Evolutionary conservation across 2,797 vertebrate species (phyloP), one percentile per base, ranked within the genome.

Genomic region (Danio aesculapii): DNA sequence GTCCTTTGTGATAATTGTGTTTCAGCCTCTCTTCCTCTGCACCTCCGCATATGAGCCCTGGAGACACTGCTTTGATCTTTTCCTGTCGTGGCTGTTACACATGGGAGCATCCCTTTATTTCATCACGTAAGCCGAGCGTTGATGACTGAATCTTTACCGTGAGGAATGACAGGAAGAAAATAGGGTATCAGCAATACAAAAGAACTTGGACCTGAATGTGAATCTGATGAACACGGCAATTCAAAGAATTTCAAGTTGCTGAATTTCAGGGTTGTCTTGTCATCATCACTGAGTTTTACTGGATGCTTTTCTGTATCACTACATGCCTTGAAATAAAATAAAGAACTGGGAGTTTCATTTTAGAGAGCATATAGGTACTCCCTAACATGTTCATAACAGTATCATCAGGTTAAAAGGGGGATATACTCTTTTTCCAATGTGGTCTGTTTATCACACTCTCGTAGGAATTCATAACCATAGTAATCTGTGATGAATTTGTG

Each of bases 1-100:
- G 79, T 85, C 58, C 59, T 62, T 68, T 73, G 57, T 84, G 74
- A 63, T 76, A 82, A 86, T 69, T 82, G 68, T 46, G 50, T 63
- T 70, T 61, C 64, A 79, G 49, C 52, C 63, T 84, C 52, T 62
- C 41, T 21, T 77, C 14, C 46, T 76, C 41, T 62, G 43, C 12
- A 8, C 59, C 68, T 70, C 66, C 17, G 6, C 55, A 75, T 21
- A 66, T 73, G 71, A 63, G 52, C 19, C 49, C 30, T 81, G 39
- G 67, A 78, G 69, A 69, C 43, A 12, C 30, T 21, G 55, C 62
- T 83, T 81, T 83, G 84, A 83, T 83, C 74, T 59, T 66, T 43
- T 55, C 13, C 17, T 81, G 74, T 81, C 77, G 30, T 64, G 70
- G 11, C 30, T 68, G 16, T 73, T 63, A 47, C 71, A 83, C 77